phyloP scores from a whole-genome alignment of 2,113 vertebrate genomes.

The Ploceus nigricollis region DNA sequence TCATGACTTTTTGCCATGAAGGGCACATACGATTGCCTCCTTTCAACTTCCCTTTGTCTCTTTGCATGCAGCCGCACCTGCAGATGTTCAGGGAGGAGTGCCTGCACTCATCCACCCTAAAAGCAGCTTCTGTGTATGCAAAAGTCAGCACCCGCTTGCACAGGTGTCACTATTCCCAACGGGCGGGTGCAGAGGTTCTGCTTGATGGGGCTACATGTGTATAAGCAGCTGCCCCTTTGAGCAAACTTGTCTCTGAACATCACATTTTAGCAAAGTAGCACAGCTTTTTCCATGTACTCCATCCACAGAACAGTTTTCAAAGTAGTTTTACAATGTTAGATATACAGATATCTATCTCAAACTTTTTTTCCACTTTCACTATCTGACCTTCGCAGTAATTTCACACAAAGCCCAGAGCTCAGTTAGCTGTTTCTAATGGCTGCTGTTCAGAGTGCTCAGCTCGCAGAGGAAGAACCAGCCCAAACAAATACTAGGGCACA shows the following conservation, averaged over 20 bases:
- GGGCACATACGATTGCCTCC: not conserved
- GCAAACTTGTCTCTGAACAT: not conserved
- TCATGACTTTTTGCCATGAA: slow-evolving; percentile 24
- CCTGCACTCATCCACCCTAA: slow-evolving; percentile 34
- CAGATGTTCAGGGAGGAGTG: slow-evolving; percentile 54
- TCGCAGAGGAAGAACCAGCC: not conserved
- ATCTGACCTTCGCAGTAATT: not conserved
- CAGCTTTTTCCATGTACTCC: not conserved
- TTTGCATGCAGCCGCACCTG: slow-evolving; percentile 61
- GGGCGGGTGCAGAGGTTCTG: slow-evolving; percentile 43
- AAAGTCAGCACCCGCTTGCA: slow-evolving; percentile 50
- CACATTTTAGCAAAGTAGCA: not conserved
- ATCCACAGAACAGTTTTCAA: not conserved
- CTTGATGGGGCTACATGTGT: not conserved
- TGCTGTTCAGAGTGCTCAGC: not conserved
- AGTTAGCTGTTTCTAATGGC: not conserved
- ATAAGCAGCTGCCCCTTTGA: not conserved
- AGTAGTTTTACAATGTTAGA: not conserved
- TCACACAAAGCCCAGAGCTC: not conserved
- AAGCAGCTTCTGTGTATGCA: slow-evolving; percentile 57
- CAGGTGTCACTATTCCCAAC: slow-evolving; percentile 46
- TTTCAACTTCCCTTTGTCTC: slow-evolving; percentile 46
- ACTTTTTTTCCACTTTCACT: not conserved
- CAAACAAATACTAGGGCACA: not conserved
- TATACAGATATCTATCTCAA: not conserved